Evolutionary conservation across 2,113 vertebrate species (phyloP).

Genomic region (Stomatorhinus ivindoensis): DNA sequence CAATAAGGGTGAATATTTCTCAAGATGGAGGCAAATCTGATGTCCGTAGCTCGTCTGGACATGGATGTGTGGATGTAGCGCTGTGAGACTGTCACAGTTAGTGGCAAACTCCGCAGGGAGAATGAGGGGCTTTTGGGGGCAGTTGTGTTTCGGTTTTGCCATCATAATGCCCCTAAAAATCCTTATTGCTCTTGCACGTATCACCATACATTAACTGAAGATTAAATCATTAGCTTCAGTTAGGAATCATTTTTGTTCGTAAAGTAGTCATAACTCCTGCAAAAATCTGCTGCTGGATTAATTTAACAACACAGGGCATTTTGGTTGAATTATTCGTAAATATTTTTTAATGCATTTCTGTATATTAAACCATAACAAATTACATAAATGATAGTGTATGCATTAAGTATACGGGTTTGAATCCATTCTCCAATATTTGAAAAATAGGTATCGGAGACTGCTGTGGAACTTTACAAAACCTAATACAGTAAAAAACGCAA

Average conservation of each 20-base stretch:
- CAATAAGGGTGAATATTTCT: neutral
- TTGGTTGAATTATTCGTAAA: neutral
- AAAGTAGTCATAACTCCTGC: neutral
- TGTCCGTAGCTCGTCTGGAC: neutral
- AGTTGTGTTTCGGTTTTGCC: slow-evolving; percentile 80
- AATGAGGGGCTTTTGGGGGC: slow-evolving; percentile 94
- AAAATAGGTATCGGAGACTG: neutral
- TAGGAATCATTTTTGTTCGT: neutral
- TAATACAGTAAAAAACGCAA: neutral
- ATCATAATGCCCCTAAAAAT: slow-evolving; percentile 96
- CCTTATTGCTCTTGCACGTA: slow-evolving; percentile 90
- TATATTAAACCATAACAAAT: neutral
- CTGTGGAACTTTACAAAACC: neutral
- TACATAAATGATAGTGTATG: neutral
- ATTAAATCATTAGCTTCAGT: neutral
- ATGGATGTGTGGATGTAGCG: neutral
- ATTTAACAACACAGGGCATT: neutral
- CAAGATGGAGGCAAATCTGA: slow-evolving; percentile 3
- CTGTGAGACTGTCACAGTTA: neutral
- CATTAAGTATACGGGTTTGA: neutral
- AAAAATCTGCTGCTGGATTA: neutral
- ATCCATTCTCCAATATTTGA: neutral
- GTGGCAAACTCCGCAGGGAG: slow-evolving; percentile 69
- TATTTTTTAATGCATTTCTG: neutral
- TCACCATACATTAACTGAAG: slow-evolving; percentile 35